Evolutionary conservation across 2,113 vertebrate species (phyloP), one percentile per base, ranked within the genome.

Genomic region (Cyprinodon brontotheroides): DNA sequence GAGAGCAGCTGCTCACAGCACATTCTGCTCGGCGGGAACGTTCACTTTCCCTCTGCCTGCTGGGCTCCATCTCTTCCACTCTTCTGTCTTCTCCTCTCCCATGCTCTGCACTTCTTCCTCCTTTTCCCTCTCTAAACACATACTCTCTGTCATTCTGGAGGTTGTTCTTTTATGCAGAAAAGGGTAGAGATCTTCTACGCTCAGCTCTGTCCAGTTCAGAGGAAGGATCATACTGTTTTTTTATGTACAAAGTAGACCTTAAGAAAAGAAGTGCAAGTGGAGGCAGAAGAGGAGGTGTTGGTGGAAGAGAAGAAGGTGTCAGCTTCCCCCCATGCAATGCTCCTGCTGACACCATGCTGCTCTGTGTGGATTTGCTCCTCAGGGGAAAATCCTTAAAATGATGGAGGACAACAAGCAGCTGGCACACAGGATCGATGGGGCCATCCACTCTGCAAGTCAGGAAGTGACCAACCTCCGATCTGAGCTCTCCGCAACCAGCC

Each of bases 401-500:
- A 98, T 97, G 96, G 97, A 97, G 74, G 96, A 97, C 93, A 98
- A 97, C 93, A 96, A 96, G 87, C 96, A 95, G 93, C 95, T 96
- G 92, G 95, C 95, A 47, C 94, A 95, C 81, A 94, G 95, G 89
- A 96, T 97, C 86, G 97, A 98, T 92, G 96, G 96, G 89, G 96
- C 96, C 90, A 95, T 97, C 89, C 96, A 96, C 93, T 95, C 96
- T 6, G 96, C 96, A 91, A 95, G 96, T 83, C 96, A 95, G 92
- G 96, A 97, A 93, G 96, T 97, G 93, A 96, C 94, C 83, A 96
- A 94, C 93, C 95, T 98, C 88, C 95, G 96, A 80, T 95, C 96
- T 0, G 96, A 97, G 93, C 96, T 97, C 86, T 94, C 94, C 0
- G 94, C 96, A 91, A 96, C 96, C 93, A 96, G 94, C 94, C 93